Percentiles rank a stretch among this genome's conserved stretches.
phyloP scores from a whole-genome alignment of 2,113 vertebrate species.

The Barnardius zonarius region DNA sequence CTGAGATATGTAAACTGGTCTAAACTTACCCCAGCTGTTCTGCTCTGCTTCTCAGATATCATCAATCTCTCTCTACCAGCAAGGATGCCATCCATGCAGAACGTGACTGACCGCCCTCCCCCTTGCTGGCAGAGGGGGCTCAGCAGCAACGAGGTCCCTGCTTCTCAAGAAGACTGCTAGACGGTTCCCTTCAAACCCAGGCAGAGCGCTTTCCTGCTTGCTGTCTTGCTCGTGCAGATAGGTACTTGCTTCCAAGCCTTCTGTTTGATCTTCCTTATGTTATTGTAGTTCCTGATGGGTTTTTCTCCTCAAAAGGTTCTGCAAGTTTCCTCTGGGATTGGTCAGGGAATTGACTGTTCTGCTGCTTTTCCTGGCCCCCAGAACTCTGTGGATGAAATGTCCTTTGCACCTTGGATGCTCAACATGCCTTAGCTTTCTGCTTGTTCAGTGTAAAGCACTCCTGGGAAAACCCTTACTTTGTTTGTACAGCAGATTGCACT shows the following conservation, averaged over 20 bases:
- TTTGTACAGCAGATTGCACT: background rate
- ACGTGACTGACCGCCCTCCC: background rate
- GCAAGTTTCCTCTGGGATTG: background rate
- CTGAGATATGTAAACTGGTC: background rate
- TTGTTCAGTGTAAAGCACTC: background rate
- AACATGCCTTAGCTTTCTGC: background rate
- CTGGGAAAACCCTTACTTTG: background rate
- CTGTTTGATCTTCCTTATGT: background rate
- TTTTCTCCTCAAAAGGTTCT: background rate
- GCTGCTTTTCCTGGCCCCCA: background rate
- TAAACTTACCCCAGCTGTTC: background rate
- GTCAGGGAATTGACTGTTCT: background rate
- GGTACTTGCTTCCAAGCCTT: background rate
- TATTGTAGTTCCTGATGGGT: background rate
- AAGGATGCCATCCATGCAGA: background rate
- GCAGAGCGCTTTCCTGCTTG: background rate
- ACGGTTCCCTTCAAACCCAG: background rate
- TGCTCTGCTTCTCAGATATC: background rate
- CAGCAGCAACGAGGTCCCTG: fast-evolving
- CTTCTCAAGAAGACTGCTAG: background rate
- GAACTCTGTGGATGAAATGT: background rate
- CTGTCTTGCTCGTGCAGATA: background rate
- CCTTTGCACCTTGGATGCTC: background rate
- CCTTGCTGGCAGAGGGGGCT: background rate
- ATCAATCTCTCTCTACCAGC: background rate